phyloP scores from a whole-genome alignment of 2,113 vertebrate species.

The Fulica atra region DNA sequence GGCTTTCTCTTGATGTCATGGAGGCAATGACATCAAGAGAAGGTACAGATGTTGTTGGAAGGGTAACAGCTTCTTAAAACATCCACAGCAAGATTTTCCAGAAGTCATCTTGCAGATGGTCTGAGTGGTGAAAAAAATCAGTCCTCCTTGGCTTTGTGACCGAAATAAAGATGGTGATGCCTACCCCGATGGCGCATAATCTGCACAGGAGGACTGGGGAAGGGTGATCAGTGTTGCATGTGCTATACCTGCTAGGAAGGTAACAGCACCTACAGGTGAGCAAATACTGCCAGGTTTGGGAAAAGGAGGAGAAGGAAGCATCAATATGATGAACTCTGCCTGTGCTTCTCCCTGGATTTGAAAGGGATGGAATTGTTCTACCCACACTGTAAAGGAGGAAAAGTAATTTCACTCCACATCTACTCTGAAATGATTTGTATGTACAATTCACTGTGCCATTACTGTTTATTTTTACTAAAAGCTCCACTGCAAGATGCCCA shows the following conservation, averaged over 20 bases:
- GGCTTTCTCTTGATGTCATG: background rate
- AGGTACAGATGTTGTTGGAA: background rate
- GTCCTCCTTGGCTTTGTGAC: background rate
- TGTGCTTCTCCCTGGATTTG: background rate
- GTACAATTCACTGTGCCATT: background rate
- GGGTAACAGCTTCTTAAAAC: background rate
- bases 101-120: background rate
- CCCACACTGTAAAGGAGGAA: background rate
- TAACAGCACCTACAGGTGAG: background rate
- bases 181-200: background rate
- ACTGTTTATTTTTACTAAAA: background rate
- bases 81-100: background rate
- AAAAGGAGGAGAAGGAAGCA: background rate
- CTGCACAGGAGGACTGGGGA: background rate
- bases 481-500: background rate
- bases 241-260: background rate
- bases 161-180: background rate
- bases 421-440: background rate
- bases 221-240: background rate
- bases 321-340: background rate
- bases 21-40: background rate
- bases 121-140: background rate
- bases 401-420: background rate
- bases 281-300: background rate
- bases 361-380: background rate